Conservation (phyloP, 2,797 vertebrate species). For the Neosilurus mollespiculum region DNA sequence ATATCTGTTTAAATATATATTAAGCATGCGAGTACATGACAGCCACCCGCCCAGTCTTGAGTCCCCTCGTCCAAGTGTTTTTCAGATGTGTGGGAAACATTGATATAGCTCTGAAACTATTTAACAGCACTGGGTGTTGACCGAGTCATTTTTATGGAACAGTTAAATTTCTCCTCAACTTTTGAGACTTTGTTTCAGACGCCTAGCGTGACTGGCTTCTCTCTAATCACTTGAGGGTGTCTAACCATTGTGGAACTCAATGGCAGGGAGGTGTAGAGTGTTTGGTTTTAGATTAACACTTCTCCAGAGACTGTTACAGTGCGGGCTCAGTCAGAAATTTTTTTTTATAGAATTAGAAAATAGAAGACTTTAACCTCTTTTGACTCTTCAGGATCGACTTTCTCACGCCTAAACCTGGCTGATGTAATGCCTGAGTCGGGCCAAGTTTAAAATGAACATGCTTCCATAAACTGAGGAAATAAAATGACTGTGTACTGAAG, state of each 20-base stretch:
- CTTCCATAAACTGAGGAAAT: slow-evolving; percentile 65
- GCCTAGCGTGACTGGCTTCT: slow-evolving; percentile 40
- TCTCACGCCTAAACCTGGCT: slow-evolving; percentile 71
- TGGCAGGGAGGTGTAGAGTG: slow-evolving; percentile 18
- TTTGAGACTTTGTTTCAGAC: slow-evolving; percentile 33
- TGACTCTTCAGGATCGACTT: slow-evolving; percentile 66
- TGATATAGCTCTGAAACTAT: slow-evolving; percentile 31
- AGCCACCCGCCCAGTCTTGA: background rate
- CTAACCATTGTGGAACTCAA: slow-evolving; percentile 8
- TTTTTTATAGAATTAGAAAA: slow-evolving; percentile 30
- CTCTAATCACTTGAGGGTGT: slow-evolving; percentile 20
- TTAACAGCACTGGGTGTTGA: slow-evolving; percentile 52
- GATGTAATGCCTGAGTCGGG: slow-evolving; percentile 69
- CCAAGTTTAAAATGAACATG: slow-evolving; percentile 67
- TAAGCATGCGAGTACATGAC: background rate
- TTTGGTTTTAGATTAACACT: slow-evolving; percentile 45
- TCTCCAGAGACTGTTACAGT: slow-evolving; percentile 35
- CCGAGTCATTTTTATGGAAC: slow-evolving; percentile 50
- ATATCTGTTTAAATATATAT: slow-evolving; percentile 6
- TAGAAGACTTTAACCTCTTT: slow-evolving; percentile 53
- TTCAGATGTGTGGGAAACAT: slow-evolving; percentile 18
- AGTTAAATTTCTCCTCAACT: slow-evolving; percentile 32
- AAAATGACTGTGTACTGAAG: slow-evolving; percentile 56
- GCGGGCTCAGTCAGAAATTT: slow-evolving; percentile 49
- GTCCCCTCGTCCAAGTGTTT: background rate